Evolutionary conservation across 2,888 invertebrate genomes (phyloP), one percentile per base, ranked within the genome.

Genomic region (Xylocampa areola): DNA sequence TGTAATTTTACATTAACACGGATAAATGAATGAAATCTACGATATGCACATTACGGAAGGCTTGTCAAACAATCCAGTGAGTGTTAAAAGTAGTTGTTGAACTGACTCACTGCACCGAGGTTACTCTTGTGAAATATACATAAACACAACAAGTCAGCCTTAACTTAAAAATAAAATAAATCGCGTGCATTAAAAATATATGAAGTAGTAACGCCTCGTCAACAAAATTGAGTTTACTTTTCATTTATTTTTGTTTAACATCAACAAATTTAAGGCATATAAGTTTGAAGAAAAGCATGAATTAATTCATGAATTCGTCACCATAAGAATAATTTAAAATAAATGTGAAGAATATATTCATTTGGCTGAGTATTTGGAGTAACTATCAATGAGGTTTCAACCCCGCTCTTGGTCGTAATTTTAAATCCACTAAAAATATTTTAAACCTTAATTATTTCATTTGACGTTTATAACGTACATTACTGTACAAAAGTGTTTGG

Each of bases 51-150:
- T 48, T 32, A 41, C 51, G 49, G 53, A 58, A 59, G 43, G 49
- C 16, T 30, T 23, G 41, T 47, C 40, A 14, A 19, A 60, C n/a
- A 40, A 44, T 54, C 32, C 25, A 41, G 43, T 45, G 36, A 43
- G 49, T 58, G 53, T 58, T 68, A 60, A 75, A 76, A 70, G 54
- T 66, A 72, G 74, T 72, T 70, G 74, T 73, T 68, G 45, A 65
- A 71, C 73, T 79, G 81, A 85, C 75, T 84, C 85, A 84, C 70
- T 74, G 76, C 75, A 65, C 63, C 85, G 83, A 86, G 85, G 86
- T 80, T 85, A 74, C 21, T 49, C 68, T 86, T 85, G 76, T 69
- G 81, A 80, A 85, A 86, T 74, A 80, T 77, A 68, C 49, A 54
- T 47, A 58, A 62, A 59, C 44, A 50, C 51, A 53, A 57, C 64